These are phyloP conservation scores for Zophobas morio DNA, from an alignment of 1,140 invertebrate species.

Conservation along the genomic window DNA sequence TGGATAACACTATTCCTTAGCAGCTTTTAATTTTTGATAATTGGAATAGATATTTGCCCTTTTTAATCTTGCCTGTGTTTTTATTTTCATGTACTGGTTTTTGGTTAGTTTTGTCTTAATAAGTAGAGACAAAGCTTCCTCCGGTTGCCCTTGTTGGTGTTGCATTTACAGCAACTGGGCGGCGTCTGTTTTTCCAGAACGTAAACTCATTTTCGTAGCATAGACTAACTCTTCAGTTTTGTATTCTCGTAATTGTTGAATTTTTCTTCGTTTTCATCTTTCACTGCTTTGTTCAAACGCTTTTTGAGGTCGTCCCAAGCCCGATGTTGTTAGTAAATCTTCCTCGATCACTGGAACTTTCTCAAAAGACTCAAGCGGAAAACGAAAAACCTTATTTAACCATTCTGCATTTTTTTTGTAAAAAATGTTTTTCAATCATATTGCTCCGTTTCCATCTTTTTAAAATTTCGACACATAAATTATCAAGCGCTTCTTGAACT, in stretches of 20 bases:
- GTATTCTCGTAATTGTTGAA: conserved; percentile 43
- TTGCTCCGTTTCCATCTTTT: too few relatives aligned
- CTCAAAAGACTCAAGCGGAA: too few relatives aligned
- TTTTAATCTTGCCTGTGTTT: not conserved
- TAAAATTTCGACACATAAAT: too few relatives aligned
- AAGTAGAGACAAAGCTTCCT: conserved; percentile 16
- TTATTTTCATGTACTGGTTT: conserved; percentile 27
- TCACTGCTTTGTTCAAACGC: not conserved
- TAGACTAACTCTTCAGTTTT: conserved; percentile 54
- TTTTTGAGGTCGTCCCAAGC: too few relatives aligned
- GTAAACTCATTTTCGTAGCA: not conserved
- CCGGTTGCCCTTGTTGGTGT: not conserved
- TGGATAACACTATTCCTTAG: conserved; percentile 43
- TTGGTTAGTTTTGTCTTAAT: conserved; percentile 16
- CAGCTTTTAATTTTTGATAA: conserved; percentile 16
- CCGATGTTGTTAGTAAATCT: too few relatives aligned
- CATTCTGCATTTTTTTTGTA: too few relatives aligned
- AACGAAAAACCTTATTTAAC: too few relatives aligned
- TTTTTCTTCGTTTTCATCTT: conserved; percentile 54
- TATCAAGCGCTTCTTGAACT: too few relatives aligned
- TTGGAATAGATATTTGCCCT: conserved; percentile 8
- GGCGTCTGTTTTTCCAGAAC: not conserved
- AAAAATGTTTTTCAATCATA: too few relatives aligned
- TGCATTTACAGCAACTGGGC: not conserved
- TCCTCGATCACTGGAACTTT: too few relatives aligned